A percentile compares a stretch with the other conserved stretches of the same genome.
Evolutionary conservation across 2,888 invertebrate species (phyloP).

Genomic region (Notodromas monacha): DNA sequence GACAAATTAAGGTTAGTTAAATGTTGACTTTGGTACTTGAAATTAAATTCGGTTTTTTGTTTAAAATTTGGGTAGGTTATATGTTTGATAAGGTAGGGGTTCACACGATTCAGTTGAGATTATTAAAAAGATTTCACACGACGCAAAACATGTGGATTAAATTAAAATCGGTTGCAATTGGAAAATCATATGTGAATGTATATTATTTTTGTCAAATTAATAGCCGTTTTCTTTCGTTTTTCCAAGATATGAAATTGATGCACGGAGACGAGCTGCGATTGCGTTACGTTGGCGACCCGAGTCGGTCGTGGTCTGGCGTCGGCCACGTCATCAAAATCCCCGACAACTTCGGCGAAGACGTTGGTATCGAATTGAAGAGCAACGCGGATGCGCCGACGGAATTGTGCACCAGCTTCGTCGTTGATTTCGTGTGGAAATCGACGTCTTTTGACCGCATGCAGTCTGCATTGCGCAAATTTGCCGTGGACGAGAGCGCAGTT

Average conservation of each 20-base stretch:
- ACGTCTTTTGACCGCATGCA: slow-evolving; percentile 94
- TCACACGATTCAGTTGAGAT: too few species aligned
- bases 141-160: too few species aligned
- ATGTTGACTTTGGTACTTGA: too few species aligned
- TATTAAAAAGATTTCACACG: too few species aligned
- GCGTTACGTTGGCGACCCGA: slow-evolving; percentile 64
- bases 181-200: slow-evolving; percentile 6
- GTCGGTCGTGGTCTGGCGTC: slow-evolving; percentile 84
- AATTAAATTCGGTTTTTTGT: too few species aligned
- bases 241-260: slow-evolving; percentile 92
- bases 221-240: slow-evolving; percentile 8
- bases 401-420: slow-evolving; percentile 74
- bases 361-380: slow-evolving; percentile 77
- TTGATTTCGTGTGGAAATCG: slow-evolving; percentile 97
- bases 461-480: slow-evolving; percentile 65
- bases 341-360: slow-evolving; percentile 86
- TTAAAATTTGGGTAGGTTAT: too few species aligned
- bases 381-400: slow-evolving; percentile 71
- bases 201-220: background rate
- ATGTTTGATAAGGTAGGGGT: too few species aligned
- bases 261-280: slow-evolving; percentile 86
- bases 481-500: slow-evolving; percentile 78
- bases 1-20: too few species aligned
- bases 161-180: too few species aligned
- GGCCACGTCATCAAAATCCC: slow-evolving; percentile 91